Evolutionary conservation across 37 sponge, comb jelly and placozoan genomes (phyloP), one percentile per base, ranked within the genome.

Genomic region (Diacarnus erythraeanus): DNA sequence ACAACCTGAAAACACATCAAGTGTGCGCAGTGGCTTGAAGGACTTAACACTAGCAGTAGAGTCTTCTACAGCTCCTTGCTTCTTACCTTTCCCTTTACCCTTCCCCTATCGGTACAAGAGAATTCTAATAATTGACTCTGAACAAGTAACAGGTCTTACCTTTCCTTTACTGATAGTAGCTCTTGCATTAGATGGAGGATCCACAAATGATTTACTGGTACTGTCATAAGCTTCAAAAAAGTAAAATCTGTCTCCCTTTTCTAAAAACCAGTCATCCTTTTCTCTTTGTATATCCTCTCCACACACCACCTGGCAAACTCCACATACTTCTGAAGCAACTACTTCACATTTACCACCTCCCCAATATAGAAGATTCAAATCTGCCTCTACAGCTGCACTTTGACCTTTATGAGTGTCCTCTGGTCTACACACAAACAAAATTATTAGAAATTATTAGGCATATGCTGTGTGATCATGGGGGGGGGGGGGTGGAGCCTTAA

Each of bases 1-100:
- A 78, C 97, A 96, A 15, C 97, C 97, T 57, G 97, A 93, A 90
- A 96, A 96, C 36, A 96, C 91, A 71, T 96, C 97, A 67, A 96
- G 81, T 12, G 78, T 77, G 3, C 87, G 64, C 59, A 96, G 86
- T 30, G 84, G 87, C 61, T 66, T 70, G 37, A 92, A n/a, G 20
- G 37, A 38, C 4, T 26, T 0, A 36, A 9, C 64, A 23, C 33
- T 3, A 35, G 33, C 42, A 5, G 25, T 27, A 26, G 42, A 9
- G 31, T 41, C 40, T 31, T 65, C 36, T n/a, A 37, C 80, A 26
- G 69, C 18, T 33, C 23, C 64, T 40, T 34, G 64, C 63, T 31
- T 77, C 69, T 87, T 81, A 59, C 77, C 86, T 54, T 88, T 77
- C 41, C 91, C 88, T 42, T 90, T 73, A 64, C 88, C 81, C 69